phyloP scores from a whole-genome alignment of 30 jellyfish, hydroid and myxozoan species.

The Mastigias papua region DNA sequence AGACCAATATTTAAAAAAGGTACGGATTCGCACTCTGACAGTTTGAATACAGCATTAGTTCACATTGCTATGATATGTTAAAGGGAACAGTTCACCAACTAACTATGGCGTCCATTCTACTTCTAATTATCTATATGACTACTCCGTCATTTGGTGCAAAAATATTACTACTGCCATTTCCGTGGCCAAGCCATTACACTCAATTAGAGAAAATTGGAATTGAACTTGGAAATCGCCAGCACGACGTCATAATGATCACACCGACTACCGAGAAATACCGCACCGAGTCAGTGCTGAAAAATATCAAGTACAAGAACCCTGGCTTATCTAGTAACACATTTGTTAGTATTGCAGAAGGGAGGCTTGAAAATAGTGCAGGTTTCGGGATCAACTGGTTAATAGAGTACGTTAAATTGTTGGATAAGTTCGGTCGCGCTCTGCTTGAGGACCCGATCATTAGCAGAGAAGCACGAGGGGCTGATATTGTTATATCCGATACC shows the following conservation, averaged over 20 bases:
- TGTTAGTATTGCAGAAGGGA: slow-evolving; percentile 54
- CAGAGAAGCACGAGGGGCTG: slow-evolving; percentile 40
- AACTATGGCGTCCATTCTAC: background rate
- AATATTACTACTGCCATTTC: slow-evolving; percentile 65
- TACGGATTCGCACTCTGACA: background rate
- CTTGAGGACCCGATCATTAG: slow-evolving; percentile 39
- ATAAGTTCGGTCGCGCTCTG: slow-evolving; percentile 38
- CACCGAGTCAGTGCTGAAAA: slow-evolving; percentile 2
- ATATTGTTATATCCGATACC: slow-evolving; percentile 64
- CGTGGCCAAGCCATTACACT: slow-evolving; percentile 80
- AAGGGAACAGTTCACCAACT: background rate
- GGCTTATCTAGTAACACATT: slow-evolving; percentile 38
- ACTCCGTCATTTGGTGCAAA: slow-evolving; percentile 15
- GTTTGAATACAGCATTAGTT: background rate
- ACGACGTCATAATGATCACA: slow-evolving; percentile 51
- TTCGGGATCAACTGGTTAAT: slow-evolving; percentile 75
- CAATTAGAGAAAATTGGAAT: slow-evolving; percentile 67
- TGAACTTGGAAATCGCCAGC: slow-evolving; percentile 49
- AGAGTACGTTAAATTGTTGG: slow-evolving; percentile 34
- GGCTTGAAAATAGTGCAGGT: slow-evolving; percentile 51
- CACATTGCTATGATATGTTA: background rate
- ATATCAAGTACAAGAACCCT: slow-evolving; percentile 11
- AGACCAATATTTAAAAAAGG: background rate
- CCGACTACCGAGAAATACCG: slow-evolving; percentile 61
- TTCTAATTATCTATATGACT: background rate